Evolutionary conservation across 2,888 invertebrate genomes (phyloP).

Genomic region (Acrobasis consociella): DNA sequence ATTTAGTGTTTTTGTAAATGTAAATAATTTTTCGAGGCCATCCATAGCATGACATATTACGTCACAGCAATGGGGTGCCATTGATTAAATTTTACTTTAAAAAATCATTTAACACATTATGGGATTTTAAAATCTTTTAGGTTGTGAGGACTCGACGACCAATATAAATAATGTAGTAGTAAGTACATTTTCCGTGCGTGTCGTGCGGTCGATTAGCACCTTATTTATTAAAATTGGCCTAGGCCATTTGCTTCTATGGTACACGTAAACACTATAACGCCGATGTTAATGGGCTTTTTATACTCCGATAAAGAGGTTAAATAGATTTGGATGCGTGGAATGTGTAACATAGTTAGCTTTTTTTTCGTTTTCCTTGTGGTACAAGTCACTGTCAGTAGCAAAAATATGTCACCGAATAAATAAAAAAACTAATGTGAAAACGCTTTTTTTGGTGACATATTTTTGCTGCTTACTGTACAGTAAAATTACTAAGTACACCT

Average conservation of each 20-base stretch:
- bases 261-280: not conserved
- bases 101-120: not conserved
- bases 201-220: not conserved
- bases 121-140: not conserved
- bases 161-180: slow-evolving; percentile 1
- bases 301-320: not conserved
- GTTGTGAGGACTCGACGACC: not conserved
- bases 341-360: not conserved
- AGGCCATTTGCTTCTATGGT: slow-evolving; percentile 1
- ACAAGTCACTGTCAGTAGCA: too few species aligned
- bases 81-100: too few species aligned
- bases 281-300: slow-evolving; percentile 2
- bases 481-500: too few species aligned
- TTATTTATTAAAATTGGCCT: slow-evolving; percentile 3
- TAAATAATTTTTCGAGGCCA: too few species aligned
- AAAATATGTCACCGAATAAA: too few species aligned
- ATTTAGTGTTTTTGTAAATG: too few species aligned
- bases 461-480: too few species aligned
- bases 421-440: too few species aligned
- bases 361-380: too few species aligned
- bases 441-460: too few species aligned
- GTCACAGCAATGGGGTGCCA: too few species aligned
- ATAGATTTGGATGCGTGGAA: not conserved
- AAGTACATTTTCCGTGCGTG: slow-evolving; percentile 1
- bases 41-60: too few species aligned